Conservation (phyloP, 2,113 vertebrate genomes). For the Plotosus lineatus region DNA sequence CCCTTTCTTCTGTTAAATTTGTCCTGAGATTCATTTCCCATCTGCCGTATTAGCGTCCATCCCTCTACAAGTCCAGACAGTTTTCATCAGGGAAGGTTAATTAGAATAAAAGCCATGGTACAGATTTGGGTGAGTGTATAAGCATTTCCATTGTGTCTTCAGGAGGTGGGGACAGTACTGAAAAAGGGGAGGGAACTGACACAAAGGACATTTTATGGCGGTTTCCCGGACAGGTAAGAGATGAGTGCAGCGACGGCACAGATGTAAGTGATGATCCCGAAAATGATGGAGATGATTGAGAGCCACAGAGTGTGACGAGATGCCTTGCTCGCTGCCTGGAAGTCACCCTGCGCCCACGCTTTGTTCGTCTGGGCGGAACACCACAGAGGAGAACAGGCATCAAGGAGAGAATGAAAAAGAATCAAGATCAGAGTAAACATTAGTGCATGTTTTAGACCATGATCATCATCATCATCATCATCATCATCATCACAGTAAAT, state of each 20-base stretch:
- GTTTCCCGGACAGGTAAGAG: conserved; percentile 83
- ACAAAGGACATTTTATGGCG: conserved; percentile 62
- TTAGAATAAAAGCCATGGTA: conserved; percentile 46
- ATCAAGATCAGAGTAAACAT: background rate
- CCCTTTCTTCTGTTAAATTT: background rate
- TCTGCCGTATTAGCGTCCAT: background rate
- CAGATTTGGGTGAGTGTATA: conserved; percentile 26
- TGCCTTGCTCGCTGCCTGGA: conserved; percentile 77
- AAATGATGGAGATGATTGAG: conserved; percentile 82
- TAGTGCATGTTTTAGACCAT: conserved; percentile 10
- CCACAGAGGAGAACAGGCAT: too few relatives aligned
- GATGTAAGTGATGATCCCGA: conserved; percentile 82
- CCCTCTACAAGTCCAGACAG: conserved; percentile 17
- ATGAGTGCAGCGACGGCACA: conserved; percentile 82
- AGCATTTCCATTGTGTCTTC: conserved; percentile 6
- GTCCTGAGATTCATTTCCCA: conserved; percentile 15
- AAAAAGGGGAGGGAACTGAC: background rate
- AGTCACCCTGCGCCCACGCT: conserved; percentile 82
- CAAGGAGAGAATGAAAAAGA: too few relatives aligned
- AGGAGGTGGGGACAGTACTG: background rate
- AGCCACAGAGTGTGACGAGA: conserved; percentile 84
- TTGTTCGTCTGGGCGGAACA: conserved; percentile 80
- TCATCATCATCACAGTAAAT: too few relatives aligned
- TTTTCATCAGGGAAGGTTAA: conserved; percentile 12
- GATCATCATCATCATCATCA: background rate